A percentile compares a stretch with the other conserved stretches of the same genome.
These are phyloP conservation scores for Elgonia sp. DNA, from an alignment of 2,888 invertebrate species.

Conservation along the genomic window DNA sequence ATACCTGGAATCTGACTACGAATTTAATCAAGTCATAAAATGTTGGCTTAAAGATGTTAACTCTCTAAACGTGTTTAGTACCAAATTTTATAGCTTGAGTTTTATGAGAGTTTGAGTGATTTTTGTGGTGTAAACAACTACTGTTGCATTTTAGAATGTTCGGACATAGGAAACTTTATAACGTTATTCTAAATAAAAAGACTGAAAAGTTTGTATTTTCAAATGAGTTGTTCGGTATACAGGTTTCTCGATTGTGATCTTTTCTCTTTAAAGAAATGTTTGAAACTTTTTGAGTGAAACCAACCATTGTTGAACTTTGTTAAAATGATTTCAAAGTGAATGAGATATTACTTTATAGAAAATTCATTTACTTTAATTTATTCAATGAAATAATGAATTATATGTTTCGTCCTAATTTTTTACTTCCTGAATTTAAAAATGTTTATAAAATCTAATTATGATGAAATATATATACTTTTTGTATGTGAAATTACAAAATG, in stretches of 20 bases:
- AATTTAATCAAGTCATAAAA: conserved; percentile 39
- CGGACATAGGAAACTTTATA: not conserved
- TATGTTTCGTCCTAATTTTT: no score
- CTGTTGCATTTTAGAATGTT: conserved; percentile 29
- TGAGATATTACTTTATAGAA: no score
- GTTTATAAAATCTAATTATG: no score
- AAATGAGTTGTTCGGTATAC: conserved; percentile 19
- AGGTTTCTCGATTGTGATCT: not conserved
- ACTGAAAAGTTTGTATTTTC: conserved; percentile 4
- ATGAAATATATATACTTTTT: no score
- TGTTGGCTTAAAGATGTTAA: conserved; percentile 36
- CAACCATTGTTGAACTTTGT: not conserved
- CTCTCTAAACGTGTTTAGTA: conserved; percentile 47
- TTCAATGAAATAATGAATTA: no score
- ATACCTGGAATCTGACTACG: not conserved
- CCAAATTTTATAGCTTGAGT: conserved; percentile 33
- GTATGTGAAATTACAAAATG: no score
- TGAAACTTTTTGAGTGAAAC: no score
- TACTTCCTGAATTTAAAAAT: no score
- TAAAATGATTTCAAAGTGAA: not conserved
- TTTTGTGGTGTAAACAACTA: conserved; percentile 51
- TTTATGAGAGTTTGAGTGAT: conserved; percentile 50
- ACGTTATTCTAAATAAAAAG: conserved; percentile 13
- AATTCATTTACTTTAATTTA: no score
- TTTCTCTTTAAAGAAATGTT: not conserved